Evolutionary conservation across 2,797 vertebrate species (phyloP).

Genomic region (Poecilia picta): DNA sequence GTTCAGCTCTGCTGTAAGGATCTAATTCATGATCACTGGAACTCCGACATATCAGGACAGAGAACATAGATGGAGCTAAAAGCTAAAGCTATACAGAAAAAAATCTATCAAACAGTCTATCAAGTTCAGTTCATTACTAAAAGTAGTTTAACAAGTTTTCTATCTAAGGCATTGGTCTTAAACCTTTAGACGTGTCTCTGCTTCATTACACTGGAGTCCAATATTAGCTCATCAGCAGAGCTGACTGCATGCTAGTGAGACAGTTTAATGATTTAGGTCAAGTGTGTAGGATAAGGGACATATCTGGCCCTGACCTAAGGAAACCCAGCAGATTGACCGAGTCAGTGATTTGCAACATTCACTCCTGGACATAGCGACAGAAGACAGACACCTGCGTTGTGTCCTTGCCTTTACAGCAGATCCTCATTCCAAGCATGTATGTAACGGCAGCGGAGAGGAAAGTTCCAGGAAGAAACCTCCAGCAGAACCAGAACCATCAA

Average conservation of each 20-base stretch:
- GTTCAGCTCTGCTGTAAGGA: neutral
- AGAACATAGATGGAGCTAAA: neutral
- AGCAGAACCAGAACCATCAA: neutral
- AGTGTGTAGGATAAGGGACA: too few relatives aligned
- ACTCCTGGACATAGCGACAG: neutral
- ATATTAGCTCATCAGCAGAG: too few relatives aligned
- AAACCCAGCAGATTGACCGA: neutral
- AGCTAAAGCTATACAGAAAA: neutral
- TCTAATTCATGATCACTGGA: neutral
- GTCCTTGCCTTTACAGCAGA: neutral
- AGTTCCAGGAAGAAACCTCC: neutral
- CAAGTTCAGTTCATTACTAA: neutral
- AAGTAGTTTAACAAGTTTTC: neutral
- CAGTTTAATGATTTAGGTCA: too few relatives aligned
- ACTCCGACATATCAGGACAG: neutral
- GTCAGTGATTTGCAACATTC: neutral
- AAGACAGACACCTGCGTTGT: neutral
- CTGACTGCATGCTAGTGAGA: too few relatives aligned
- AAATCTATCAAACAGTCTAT: neutral
- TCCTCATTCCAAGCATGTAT: neutral
- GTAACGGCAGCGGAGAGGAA: neutral
- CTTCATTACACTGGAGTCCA: too few relatives aligned
- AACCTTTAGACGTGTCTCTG: too few relatives aligned
- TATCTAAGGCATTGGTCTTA: neutral
- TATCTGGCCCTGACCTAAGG: neutral